phyloP scores from a whole-genome alignment of 2,113 vertebrate genomes.

The Podarcis raffonei region DNA sequence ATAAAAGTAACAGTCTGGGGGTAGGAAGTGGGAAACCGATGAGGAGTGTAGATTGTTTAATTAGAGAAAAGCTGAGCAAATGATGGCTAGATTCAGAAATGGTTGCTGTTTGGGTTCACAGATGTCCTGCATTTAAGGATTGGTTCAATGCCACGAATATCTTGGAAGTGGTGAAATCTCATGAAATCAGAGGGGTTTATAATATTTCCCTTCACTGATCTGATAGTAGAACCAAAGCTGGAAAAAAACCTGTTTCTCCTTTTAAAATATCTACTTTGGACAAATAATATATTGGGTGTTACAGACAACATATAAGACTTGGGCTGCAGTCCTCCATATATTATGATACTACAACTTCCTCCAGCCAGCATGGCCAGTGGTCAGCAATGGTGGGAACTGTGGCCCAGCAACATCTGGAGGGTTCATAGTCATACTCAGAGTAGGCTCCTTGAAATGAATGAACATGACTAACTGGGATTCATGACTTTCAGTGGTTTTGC shows the following conservation, averaged over 20 bases:
- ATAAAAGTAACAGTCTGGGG: not conserved
- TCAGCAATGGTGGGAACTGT: no score
- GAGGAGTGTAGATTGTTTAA: not conserved
- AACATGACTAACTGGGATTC: no score
- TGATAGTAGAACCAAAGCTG: not conserved
- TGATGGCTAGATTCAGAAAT: slow-evolving; percentile 6
- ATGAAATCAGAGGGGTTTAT: not conserved
- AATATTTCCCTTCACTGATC: slow-evolving; percentile 1
- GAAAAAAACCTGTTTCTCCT: not conserved
- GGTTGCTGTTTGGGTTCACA: not conserved
- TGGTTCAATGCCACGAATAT: not conserved
- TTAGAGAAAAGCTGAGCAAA: slow-evolving; percentile 4
- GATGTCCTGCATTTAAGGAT: not conserved
- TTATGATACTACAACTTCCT: no score
- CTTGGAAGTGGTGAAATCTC: slow-evolving; percentile 12
- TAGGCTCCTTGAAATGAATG: no score
- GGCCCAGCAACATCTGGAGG: no score
- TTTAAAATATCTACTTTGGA: not conserved
- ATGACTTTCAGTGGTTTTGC: no score
- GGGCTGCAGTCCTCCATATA: no score
- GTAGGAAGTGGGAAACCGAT: not conserved
- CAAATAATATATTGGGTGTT: not conserved
- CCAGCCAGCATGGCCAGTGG: no score
- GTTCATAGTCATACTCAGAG: no score
- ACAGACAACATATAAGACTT: not conserved